These are phyloP conservation scores for Drosophila kambysellisi DNA, from an alignment of 2,888 invertebrate species.

Conservation along the genomic window DNA sequence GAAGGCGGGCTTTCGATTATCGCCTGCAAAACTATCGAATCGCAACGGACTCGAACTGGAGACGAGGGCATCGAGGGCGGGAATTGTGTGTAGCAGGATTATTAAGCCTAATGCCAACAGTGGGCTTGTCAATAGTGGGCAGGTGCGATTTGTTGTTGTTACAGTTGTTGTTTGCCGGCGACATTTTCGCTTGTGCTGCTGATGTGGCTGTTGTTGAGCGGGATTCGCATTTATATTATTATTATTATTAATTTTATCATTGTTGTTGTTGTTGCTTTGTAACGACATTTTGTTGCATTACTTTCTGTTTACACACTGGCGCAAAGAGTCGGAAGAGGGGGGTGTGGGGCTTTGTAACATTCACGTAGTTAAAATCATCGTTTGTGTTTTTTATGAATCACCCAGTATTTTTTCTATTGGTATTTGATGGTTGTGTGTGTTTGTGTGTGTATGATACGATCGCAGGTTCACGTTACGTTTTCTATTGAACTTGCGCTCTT, in stretches of 20 bases:
- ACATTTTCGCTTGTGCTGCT: slow-evolving; percentile 68
- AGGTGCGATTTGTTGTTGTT: slow-evolving; percentile 37
- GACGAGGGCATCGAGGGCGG: slow-evolving; percentile 26
- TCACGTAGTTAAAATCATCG: slow-evolving; percentile 55
- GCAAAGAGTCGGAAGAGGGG: slow-evolving; percentile 13
- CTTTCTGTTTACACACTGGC: slow-evolving; percentile 31
- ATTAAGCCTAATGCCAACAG: slow-evolving; percentile 30
- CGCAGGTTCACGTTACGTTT: slow-evolving; percentile 40
- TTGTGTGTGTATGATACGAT: slow-evolving; percentile 26
- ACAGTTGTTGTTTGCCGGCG: slow-evolving; percentile 30
- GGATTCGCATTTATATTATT: slow-evolving; percentile 44
- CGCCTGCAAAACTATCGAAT: slow-evolving; percentile 77
- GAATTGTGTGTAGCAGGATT: slow-evolving; percentile 5
- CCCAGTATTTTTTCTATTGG: slow-evolving; percentile 61
- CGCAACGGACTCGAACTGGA: slow-evolving; percentile 13
- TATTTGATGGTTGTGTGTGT: slow-evolving; percentile 19
- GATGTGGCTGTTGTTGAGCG: slow-evolving; percentile 68
- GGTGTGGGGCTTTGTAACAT: not conserved
- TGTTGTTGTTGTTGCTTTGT: slow-evolving; percentile 24
- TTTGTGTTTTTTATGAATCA: slow-evolving; percentile 46
- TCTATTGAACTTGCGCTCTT: slow-evolving; percentile 41
- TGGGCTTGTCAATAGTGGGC: slow-evolving; percentile 26
- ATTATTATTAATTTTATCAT: slow-evolving; percentile 19
- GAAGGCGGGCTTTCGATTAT: slow-evolving; percentile 96
- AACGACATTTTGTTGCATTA: slow-evolving; percentile 78